Percentiles rank a stretch among this genome's conserved stretches.
phyloP scores from a whole-genome alignment of 2,797 vertebrate genomes.

The Pangasius sanitwongsei region DNA sequence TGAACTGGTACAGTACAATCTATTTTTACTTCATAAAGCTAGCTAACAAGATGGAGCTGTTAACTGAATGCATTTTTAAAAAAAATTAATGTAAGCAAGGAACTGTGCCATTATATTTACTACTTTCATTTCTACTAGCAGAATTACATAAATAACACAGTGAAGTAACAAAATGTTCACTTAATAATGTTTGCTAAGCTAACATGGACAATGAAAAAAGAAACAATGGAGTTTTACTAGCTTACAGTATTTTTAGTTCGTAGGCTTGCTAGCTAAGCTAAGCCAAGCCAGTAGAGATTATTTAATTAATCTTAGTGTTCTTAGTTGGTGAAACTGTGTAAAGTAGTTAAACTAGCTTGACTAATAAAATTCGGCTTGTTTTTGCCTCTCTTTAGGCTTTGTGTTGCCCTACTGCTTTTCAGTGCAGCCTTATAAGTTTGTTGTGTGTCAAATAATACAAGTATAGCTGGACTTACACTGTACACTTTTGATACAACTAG shows the following conservation, averaged over 20 bases:
- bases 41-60: neutral
- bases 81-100: neutral
- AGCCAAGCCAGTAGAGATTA: neutral
- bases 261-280: neutral
- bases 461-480: neutral
- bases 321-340: too few relatives aligned
- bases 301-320: neutral
- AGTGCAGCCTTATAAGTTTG: neutral
- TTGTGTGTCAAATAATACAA: neutral
- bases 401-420: neutral
- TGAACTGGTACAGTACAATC: too few relatives aligned
- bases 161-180: neutral
- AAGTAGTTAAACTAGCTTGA: neutral
- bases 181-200: neutral
- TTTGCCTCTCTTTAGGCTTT: neutral
- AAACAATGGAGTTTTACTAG: neutral
- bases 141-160: neutral
- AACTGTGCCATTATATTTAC: neutral
- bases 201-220: neutral
- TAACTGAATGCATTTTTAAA: neutral
- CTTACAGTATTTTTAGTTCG: neutral
- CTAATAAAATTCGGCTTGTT: too few relatives aligned
- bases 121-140: neutral
- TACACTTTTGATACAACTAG: too few relatives aligned
- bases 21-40: neutral